These are phyloP conservation scores for Oscheius sp. DNA, from an alignment of 2,888 invertebrate species.

Conservation along the genomic window DNA sequence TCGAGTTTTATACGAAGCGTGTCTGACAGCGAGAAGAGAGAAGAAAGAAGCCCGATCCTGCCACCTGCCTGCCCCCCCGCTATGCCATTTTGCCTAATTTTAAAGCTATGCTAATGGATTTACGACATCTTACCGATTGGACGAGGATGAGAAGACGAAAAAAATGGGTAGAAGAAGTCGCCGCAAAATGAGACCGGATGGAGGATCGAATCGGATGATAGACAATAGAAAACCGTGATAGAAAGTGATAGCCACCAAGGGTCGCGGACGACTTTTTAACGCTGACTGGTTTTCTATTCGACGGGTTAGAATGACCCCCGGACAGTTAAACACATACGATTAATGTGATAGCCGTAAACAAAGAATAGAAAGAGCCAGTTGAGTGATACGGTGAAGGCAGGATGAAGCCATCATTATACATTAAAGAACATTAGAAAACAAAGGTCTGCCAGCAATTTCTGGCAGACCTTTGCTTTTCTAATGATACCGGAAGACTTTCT, in stretches of 20 bases:
- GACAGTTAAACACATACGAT: slow-evolving; percentile 17
- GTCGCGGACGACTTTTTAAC: slow-evolving; percentile 21
- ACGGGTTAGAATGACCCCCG: slow-evolving; percentile 13
- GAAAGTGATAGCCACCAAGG: slow-evolving; percentile 21
- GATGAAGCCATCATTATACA: too few species aligned
- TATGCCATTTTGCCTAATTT: not conserved
- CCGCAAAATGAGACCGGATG: not conserved
- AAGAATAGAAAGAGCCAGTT: not conserved
- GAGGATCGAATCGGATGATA: slow-evolving; percentile 8
- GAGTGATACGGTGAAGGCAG: too few species aligned
- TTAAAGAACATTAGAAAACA: too few species aligned
- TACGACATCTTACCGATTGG: not conserved
- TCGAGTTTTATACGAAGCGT: slow-evolving; percentile 21
- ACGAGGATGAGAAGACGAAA: not conserved
- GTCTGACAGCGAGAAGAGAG: too few species aligned
- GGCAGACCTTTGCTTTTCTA: too few species aligned
- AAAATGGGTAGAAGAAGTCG: not conserved
- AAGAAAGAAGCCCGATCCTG: slow-evolving; percentile 3
- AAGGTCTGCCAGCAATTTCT: too few species aligned
- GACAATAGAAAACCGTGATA: slow-evolving; percentile 15
- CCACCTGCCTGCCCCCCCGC: not conserved
- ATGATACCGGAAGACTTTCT: too few species aligned
- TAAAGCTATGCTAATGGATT: not conserved
- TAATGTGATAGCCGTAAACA: slow-evolving; percentile 6
- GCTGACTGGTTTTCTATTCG: slow-evolving; percentile 22